Evolutionary conservation across 2,888 invertebrate species (phyloP), one percentile per base, ranked within the genome.

Genomic region (Seira musarum): DNA sequence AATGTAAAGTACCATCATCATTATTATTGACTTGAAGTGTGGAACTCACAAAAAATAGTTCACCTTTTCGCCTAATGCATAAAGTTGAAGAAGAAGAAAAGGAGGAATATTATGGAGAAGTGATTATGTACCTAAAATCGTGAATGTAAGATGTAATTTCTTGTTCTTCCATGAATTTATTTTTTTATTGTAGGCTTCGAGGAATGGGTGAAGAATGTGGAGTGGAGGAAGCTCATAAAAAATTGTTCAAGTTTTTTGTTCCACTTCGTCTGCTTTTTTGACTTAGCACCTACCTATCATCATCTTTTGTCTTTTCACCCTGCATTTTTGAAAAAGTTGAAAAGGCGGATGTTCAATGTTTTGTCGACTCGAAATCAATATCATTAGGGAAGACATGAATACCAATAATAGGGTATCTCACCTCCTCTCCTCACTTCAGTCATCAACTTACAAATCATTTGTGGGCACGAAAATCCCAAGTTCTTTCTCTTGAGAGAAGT

Each of bases 1-100:
- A 30, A 30, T 30, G 30, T 30, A 30, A 30, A 30, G 30, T 30
- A 30, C 30, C 2, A 30, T 30, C 30, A 30, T 30, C 30, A 30
- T 30, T 30, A 30, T 30, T 30, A 30, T 30, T 30, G 30, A 30
- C 30, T 30, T 30, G 30, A 8, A 30, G 30, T 30, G 30, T 30
- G 30, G 2, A 8, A 8, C 2, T 2, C 30, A 30, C n/a, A 30
- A 49, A 61, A 74, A 74, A 73, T 67, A 30, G 61, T 46, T 68
- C 53, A 69, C 46, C 53, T 68, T 75, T 30, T 30, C 8, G 30
- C 30, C 30, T 30, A 30, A 30, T 30, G 30, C 30, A n/a, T n/a
- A n/a, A n/a, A 30, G 30, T 30, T 8, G 30, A 30, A 30, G 30
- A 30, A 30, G n/a, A 67, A 74, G 61, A 71, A 67, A 65, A 35